These are phyloP conservation scores for Halictus rubicundus DNA, from an alignment of 1,140 invertebrate genomes.

Conservation along the genomic window DNA sequence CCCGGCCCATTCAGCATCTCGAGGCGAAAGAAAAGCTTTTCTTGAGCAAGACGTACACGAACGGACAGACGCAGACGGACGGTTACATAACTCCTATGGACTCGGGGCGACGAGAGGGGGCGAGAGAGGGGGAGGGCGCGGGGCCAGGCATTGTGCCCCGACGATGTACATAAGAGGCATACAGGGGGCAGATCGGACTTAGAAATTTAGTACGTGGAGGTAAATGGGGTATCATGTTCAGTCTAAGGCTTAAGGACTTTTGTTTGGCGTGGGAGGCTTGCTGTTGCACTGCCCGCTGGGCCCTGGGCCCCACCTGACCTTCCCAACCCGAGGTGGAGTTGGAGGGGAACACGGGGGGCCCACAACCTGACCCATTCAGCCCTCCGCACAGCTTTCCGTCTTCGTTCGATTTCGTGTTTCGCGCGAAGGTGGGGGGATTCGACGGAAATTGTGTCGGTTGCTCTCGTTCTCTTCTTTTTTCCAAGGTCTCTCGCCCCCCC, in stretches of 20 bases:
- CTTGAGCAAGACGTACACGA: conserved; percentile 25
- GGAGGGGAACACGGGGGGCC: conserved; percentile 7
- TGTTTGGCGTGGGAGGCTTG: conserved; percentile 80
- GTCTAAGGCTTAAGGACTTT: conserved; percentile 80
- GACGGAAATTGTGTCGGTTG: not conserved
- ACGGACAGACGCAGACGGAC: conserved; percentile 46
- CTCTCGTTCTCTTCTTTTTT: not conserved
- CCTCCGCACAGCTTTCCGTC: conserved; percentile 17
- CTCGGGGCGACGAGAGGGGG: not conserved
- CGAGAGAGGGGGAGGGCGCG: not conserved
- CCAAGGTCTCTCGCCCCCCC: too few species aligned
- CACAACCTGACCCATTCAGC: conserved; percentile 34
- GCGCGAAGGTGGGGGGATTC: not conserved
- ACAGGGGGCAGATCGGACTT: conserved; percentile 65
- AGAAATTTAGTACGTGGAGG: conserved; percentile 78
- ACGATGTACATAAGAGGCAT: conserved; percentile 34
- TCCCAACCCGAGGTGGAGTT: not conserved
- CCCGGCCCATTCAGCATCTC: conserved; percentile 46
- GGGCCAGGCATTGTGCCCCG: conserved; percentile 30
- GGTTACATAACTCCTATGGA: conserved; percentile 62
- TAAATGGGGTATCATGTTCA: conserved; percentile 81
- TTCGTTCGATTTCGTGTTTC: conserved; percentile 17
- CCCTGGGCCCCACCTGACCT: conserved; percentile 58
- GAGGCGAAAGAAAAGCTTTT: conserved; percentile 52
- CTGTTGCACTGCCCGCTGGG: conserved; percentile 58